Percentiles rank a stretch among this genome's conserved stretches.
Evolutionary conservation across 2,113 vertebrate species (phyloP).

Genomic region (Mugil cephalus): DNA sequence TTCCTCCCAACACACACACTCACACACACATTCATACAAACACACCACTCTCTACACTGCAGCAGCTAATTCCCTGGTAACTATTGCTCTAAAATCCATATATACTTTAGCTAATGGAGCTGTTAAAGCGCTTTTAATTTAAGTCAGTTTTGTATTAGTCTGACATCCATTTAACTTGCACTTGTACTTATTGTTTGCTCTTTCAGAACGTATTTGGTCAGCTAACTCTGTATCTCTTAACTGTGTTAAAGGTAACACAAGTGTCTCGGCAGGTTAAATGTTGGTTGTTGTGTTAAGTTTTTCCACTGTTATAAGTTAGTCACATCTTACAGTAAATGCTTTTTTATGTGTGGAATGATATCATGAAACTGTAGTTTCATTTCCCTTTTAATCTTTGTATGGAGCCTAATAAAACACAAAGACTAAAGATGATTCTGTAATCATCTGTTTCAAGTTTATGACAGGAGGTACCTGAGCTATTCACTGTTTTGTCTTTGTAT

Average conservation of each 20-base stretch:
- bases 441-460: neutral
- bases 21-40: slow-evolving; percentile 33
- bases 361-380: slow-evolving; percentile 7
- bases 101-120: slow-evolving; percentile 1
- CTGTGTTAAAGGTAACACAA: neutral
- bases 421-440: neutral
- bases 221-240: neutral
- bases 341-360: neutral
- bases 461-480: neutral
- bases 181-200: neutral
- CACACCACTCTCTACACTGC: slow-evolving; percentile 38
- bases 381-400: neutral
- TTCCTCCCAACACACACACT: slow-evolving; percentile 43
- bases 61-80: slow-evolving; percentile 53
- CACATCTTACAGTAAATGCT: neutral
- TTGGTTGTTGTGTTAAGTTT: neutral
- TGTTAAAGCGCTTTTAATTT: slow-evolving; percentile 25
- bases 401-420: neutral
- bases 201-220: slow-evolving; percentile 1
- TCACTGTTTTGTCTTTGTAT: neutral
- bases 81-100: slow-evolving; percentile 41
- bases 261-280: neutral
- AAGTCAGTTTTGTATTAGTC: slow-evolving; percentile 8
- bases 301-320: slow-evolving; percentile 11
- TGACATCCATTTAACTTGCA: slow-evolving; percentile 14